Base-by-base conservation (phyloP, 2,888 invertebrate species). In the Hoplodrina ambigua region DNA sequence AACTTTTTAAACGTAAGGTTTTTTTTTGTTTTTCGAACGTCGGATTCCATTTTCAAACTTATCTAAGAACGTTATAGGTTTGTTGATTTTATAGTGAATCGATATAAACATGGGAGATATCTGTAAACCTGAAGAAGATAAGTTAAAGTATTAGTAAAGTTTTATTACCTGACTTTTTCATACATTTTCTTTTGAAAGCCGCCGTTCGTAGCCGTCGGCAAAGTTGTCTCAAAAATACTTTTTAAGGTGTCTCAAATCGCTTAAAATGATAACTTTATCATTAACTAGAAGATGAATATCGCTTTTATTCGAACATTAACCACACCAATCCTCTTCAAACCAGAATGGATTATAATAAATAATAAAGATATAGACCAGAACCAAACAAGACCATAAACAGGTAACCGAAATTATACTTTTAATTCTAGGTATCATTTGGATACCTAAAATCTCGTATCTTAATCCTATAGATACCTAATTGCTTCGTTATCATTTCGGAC, bases 401-500 rank as follows among this genome's bases (percentile, higher is more conserved):
- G 41, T 11, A 41, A 41, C 41, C 4, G 5, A 46, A 46, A 46
- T 17, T 11, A 25, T 25, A 63, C 49, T 15, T 41, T 41, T 52
- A 30, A 63, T 53, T 5, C 11, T 17, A 19, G 46, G 25, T 33
- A 44, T 44, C 17, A 54, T 66, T 60, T 46, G 20, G 25, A 65
- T 73, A 61, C 73, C 37, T n/a, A 61, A 75, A 68, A 54, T 62
- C 52, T 73, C 57, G 41, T 75, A 76, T 80, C 62, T 53, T 72
- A 81, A 72, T 72, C 58, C 69, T 72, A 61, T 73, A 76, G 78
- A 82, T 78, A 83, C 85, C 86, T 91, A 89, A 91, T 89, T 86
- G 88, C 85, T 90, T 91, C 87, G 90, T 93, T 92, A 93, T 89
- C 92, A 90, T 90, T 89, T 90, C 80, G 87, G 88, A 85, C 87